Conservation (phyloP, 2,797 vertebrate genomes). For the Glossophaga mutica region DNA sequence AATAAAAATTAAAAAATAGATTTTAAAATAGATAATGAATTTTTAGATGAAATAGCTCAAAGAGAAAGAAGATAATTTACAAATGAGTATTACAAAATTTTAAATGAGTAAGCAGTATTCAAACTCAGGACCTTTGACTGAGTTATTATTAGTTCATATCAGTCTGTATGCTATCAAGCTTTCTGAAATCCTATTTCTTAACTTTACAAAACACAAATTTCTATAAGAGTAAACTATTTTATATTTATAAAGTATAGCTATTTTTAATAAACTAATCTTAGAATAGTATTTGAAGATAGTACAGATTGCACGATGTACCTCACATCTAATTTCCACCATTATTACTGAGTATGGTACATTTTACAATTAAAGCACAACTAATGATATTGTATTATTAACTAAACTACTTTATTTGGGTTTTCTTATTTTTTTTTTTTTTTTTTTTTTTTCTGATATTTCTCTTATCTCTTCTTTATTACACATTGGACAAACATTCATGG, state of each 20-base stretch:
- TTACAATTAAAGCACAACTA: background rate
- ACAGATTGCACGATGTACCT: background rate
- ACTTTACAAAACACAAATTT: background rate
- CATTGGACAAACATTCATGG: constrained; percentile 23
- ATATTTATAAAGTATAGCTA: background rate
- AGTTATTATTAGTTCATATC: background rate
- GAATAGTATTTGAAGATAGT: background rate
- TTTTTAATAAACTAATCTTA: background rate
- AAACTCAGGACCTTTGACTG: background rate
- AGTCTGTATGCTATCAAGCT: background rate
- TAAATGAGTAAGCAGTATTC: background rate
- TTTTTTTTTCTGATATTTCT: constrained; percentile 18
- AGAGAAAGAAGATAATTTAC: background rate
- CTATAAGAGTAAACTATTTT: background rate
- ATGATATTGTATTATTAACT: background rate
- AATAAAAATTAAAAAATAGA: background rate
- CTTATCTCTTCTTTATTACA: background rate
- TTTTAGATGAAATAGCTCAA: background rate
- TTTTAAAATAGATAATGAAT: background rate
- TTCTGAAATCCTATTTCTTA: background rate
- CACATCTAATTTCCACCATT: background rate
- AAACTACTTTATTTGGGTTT: background rate
- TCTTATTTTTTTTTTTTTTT: no score
- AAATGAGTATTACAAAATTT: background rate
- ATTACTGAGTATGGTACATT: background rate